Evolutionary conservation across 2,113 vertebrate genomes (phyloP).

Genomic region (Coptodon rendalli): DNA sequence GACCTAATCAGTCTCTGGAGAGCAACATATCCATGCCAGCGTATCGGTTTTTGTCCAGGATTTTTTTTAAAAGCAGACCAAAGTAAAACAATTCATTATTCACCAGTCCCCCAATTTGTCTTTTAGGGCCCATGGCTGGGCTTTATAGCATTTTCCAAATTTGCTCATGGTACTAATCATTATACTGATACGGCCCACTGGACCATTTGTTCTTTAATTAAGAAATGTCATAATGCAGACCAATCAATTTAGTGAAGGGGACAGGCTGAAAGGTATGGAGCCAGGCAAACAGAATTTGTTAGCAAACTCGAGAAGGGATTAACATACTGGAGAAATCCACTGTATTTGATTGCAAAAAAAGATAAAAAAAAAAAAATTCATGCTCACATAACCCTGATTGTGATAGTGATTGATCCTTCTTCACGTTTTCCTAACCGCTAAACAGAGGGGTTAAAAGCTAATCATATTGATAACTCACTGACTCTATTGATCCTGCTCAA

Average conservation of each 20-base stretch:
- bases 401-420: background rate
- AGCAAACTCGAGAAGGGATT: background rate
- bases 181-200: background rate
- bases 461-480: constrained; percentile 38
- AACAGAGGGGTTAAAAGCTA: constrained; percentile 31
- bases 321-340: background rate
- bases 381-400: background rate
- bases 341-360: background rate
- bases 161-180: background rate
- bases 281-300: background rate
- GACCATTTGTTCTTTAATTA: background rate
- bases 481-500: constrained; percentile 25
- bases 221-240: background rate
- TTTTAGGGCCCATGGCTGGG: background rate
- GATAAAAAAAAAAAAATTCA: too few relatives aligned
- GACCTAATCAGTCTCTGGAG: background rate
- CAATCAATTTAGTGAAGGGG: background rate
- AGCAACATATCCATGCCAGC: background rate
- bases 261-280: background rate
- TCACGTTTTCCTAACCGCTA: background rate
- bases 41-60: rapidly evolving
- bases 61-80: background rate
- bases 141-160: background rate
- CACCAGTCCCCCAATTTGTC: background rate
- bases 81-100: background rate